These are phyloP conservation scores for Camelus bactrianus DNA, from an alignment of 2,113 vertebrate species.

Conservation along the genomic window DNA sequence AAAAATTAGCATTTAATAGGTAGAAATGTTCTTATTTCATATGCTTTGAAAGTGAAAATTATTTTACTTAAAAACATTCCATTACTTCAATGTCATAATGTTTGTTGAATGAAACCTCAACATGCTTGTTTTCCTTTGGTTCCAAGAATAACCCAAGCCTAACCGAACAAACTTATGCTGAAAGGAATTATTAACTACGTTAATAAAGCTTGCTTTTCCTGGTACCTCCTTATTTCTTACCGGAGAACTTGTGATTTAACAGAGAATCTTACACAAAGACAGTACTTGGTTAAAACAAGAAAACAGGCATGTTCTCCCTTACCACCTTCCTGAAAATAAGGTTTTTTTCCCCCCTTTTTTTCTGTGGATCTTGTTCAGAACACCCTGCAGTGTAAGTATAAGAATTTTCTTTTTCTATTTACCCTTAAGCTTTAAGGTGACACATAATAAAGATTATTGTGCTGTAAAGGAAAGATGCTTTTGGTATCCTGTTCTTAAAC, in stretches of 20 bases:
- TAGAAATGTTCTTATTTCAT: slow-evolving; percentile 54
- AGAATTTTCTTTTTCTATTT: neutral
- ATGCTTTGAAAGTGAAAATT: slow-evolving; percentile 59
- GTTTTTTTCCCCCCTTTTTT: neutral
- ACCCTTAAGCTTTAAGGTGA: slow-evolving; percentile 29
- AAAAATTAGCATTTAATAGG: slow-evolving; percentile 66
- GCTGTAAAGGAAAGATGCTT: slow-evolving; percentile 50
- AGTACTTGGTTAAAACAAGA: slow-evolving; percentile 66
- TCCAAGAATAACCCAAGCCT: slow-evolving; percentile 65
- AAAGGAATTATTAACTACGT: neutral
- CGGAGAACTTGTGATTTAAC: slow-evolving; percentile 42
- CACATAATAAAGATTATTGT: neutral
- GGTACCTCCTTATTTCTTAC: slow-evolving; percentile 47
- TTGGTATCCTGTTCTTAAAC: slow-evolving; percentile 46
- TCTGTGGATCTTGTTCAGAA: slow-evolving; percentile 45
- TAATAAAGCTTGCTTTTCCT: slow-evolving; percentile 51
- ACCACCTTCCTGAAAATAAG: slow-evolving; percentile 38
- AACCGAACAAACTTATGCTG: neutral
- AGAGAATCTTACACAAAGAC: slow-evolving; percentile 60
- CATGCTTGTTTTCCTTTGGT: slow-evolving; percentile 68
- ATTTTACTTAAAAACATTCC: slow-evolving; percentile 33
- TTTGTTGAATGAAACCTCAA: slow-evolving; percentile 30
- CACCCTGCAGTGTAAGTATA: neutral
- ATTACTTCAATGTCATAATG: slow-evolving; percentile 31
- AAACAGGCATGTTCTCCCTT: slow-evolving; percentile 41